Percentiles rank a stretch among this genome's conserved stretches.
Conservation (phyloP, 1,140 invertebrate species). For the Apocrypta bakeri region DNA sequence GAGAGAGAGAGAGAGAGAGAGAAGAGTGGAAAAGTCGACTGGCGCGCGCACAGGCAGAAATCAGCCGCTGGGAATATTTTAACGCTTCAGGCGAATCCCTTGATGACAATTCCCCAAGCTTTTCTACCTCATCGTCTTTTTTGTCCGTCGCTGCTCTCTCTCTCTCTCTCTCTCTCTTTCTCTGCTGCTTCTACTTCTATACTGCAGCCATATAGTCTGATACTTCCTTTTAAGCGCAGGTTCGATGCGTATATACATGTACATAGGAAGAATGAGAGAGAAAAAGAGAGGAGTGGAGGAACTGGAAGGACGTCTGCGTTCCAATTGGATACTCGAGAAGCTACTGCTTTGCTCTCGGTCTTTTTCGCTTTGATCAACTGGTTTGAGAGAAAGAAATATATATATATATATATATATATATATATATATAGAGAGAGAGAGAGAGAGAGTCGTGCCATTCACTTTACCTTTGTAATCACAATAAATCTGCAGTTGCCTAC, state of each 20-base stretch:
- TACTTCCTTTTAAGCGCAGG: neutral
- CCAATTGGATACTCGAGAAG: conserved; percentile 47
- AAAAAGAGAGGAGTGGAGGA: neutral
- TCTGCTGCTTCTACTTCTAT: neutral
- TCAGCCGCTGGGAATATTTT: conserved; percentile 65
- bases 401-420: too few species aligned
- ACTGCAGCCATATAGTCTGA: neutral
- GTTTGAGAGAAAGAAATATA: neutral
- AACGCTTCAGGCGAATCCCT: conserved; percentile 63
- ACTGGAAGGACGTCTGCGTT: conserved; percentile 55
- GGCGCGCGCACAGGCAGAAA: conserved; percentile 50
- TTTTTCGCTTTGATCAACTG: neutral
- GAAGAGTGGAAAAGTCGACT: conserved; percentile 14
- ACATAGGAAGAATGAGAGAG: neutral
- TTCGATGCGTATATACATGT: neutral
- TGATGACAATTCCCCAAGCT: conserved; percentile 64
- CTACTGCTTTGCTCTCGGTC: neutral
- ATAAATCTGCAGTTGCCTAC: neutral
- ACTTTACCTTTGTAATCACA: conserved; percentile 17
- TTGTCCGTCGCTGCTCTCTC: conserved; percentile 15
- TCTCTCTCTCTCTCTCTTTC: too few species aligned
- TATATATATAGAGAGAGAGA: neutral
- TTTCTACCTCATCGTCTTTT: conserved; percentile 41
- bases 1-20: too few species aligned
- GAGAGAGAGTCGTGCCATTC: neutral